Base-by-base conservation (phyloP, 2,888 invertebrate species). In the Pseudoips prasinana region DNA sequence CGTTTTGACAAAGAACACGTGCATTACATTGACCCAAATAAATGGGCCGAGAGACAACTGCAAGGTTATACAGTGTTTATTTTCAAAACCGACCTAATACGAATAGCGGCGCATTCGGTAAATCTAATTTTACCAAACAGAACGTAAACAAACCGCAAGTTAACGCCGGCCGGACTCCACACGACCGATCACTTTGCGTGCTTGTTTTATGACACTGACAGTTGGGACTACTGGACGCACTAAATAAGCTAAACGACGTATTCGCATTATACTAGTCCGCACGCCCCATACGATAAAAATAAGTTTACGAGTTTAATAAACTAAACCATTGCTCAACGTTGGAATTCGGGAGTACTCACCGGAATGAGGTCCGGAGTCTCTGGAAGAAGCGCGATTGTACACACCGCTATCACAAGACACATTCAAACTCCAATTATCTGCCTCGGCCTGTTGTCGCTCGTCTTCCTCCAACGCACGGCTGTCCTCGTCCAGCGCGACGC, bases 351-450 rank as follows among this genome's bases (percentile, higher is more conserved):
- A 39, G 33, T 25, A 73, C 82, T 80, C 42, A 89, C 89, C 88
- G 46, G 89, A 89, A 63, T 89, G 88, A 10, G 89, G 89, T 39
- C 89, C 89, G 31, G 89, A 89, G 54, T 89, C 89, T 43, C 89
- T 78, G 32, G 89, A 89, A 10, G 89, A 89, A 11, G 89, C 91
- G 10, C 91, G 90, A 60, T 92, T 91, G 67, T 91, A 91, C 46
- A 90, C 90, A 38, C 90, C 90, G 63, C 90, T 90, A 60, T 91
- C 91, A 44, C 90, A 89, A 38, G 90, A 91, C 46, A 90, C 87
- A 67, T 90, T 90, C 48, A 89, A 65, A 43, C 89, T 87, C 89
- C 89, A 89, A 59, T 82, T 86, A 49, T 89, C 89, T 0, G 78
- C 82, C 46, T 89, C 87, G 1, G 75, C 86, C 46, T 84, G 86